phyloP scores from a whole-genome alignment of 2,797 vertebrate species.

The Numenius phaeopus region DNA sequence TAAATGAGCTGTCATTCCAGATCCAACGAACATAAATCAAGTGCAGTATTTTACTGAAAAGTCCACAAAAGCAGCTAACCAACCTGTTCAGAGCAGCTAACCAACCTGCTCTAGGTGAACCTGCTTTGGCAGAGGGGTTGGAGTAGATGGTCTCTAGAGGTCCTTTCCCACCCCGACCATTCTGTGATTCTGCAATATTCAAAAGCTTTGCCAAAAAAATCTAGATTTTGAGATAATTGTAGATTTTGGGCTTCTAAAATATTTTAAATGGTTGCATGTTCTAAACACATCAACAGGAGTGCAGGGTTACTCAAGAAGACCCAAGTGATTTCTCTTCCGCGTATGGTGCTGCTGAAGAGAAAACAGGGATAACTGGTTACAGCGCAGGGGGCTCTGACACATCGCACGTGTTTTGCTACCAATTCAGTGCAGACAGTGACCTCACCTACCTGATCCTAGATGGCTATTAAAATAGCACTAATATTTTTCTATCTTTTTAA shows the following conservation, averaged over 20 bases:
- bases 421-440: background rate
- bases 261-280: background rate
- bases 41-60: background rate
- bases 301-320: background rate
- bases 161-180: background rate
- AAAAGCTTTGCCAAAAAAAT: background rate
- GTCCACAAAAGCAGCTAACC: background rate
- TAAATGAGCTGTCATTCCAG: background rate
- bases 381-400: accelerated
- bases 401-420: background rate
- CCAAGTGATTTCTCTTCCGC: background rate
- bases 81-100: background rate
- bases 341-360: background rate
- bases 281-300: background rate
- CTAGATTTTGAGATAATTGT: background rate
- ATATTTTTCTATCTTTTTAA: background rate
- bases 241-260: background rate
- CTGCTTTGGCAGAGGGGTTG: background rate
- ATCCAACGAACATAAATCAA: background rate
- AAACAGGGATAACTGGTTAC: background rate
- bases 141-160: background rate
- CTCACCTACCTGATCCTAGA: background rate
- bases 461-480: background rate
- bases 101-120: background rate
- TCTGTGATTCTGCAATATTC: background rate